A percentile compares a stretch with the other conserved stretches of the same genome.
phyloP scores from a whole-genome alignment of 2,113 vertebrate genomes.

The Rynchops niger region DNA sequence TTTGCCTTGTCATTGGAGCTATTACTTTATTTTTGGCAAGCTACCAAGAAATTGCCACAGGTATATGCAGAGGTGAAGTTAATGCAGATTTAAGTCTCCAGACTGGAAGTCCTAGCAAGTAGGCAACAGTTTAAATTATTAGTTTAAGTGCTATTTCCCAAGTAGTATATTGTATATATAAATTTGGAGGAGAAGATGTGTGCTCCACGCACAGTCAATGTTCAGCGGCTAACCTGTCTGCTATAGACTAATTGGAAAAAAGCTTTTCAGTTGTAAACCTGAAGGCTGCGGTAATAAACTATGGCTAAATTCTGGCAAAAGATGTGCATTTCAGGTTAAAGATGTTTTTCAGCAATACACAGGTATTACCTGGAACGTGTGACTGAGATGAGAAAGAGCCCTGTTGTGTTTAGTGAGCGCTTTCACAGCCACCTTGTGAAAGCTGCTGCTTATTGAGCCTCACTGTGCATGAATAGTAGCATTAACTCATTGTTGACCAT shows the following conservation, averaged over 20 bases:
- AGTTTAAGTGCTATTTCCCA: background rate
- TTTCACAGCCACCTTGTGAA: background rate
- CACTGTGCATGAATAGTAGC: background rate
- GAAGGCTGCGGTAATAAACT: background rate
- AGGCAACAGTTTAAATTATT: background rate
- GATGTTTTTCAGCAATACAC: background rate
- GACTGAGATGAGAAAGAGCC: background rate
- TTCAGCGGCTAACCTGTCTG: background rate
- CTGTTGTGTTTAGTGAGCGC: background rate
- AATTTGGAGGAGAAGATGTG: background rate
- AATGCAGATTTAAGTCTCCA: background rate
- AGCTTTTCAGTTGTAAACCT: too few species aligned
- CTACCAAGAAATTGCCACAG: background rate
- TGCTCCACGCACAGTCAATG: background rate
- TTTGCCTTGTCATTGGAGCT: background rate
- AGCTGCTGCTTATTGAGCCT: background rate
- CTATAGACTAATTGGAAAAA: background rate
- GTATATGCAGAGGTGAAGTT: background rate
- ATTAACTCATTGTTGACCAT: background rate
- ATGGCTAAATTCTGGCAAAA: background rate
- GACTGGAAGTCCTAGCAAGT: background rate
- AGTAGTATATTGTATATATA: accelerated
- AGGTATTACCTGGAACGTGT: background rate
- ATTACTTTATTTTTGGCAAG: slow-evolving; percentile 16
- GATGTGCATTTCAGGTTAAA: background rate